A percentile compares a stretch with the other conserved stretches of the same genome.
Evolutionary conservation across 2,888 invertebrate genomes (phyloP).

Genomic region (Dioctria rufipes): DNA sequence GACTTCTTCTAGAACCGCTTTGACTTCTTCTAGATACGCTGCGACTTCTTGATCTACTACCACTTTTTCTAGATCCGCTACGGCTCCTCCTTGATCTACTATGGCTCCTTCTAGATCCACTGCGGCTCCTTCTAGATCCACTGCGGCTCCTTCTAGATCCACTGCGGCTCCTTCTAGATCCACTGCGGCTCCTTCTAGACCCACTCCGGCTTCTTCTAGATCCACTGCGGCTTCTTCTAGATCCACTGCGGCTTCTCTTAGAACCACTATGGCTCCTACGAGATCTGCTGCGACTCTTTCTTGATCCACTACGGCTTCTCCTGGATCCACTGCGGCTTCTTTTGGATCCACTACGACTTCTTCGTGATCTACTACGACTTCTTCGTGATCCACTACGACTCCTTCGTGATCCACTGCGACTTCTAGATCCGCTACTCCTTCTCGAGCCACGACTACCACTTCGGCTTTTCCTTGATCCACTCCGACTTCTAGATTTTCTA

Average conservation of each 20-base stretch:
- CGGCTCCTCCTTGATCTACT: conserved; percentile 37
- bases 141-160: conserved; percentile 62
- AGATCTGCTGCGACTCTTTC: conserved; percentile 66
- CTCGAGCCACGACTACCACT: conserved; percentile 60
- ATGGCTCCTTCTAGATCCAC: conserved; percentile 55
- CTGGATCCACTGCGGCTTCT: conserved; percentile 56
- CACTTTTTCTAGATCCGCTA: conserved; percentile 51
- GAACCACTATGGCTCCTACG: conserved; percentile 54
- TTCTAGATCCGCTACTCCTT: conserved; percentile 64
- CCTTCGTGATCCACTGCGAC: conserved; percentile 63
- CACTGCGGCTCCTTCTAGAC: conserved; percentile 63
- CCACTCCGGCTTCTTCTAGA: conserved; percentile 60
- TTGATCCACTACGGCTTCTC: conserved; percentile 62
- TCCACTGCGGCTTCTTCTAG: conserved; percentile 63
- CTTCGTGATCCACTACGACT: conserved; percentile 57
- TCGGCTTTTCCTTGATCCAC: conserved; percentile 61
- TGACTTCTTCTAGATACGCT: conserved; percentile 62
- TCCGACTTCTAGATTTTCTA: conserved; percentile 51
- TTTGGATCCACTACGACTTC: conserved; percentile 53
- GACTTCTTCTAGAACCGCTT: conserved; percentile 59
- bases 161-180: conserved; percentile 63
- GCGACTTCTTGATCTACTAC: conserved; percentile 60
- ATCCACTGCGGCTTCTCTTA: conserved; percentile 50
- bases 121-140: conserved; percentile 24
- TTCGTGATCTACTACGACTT: conserved; percentile 62